Conservation (phyloP, 2,797 vertebrate genomes). For the Diplodus puntazzo region DNA sequence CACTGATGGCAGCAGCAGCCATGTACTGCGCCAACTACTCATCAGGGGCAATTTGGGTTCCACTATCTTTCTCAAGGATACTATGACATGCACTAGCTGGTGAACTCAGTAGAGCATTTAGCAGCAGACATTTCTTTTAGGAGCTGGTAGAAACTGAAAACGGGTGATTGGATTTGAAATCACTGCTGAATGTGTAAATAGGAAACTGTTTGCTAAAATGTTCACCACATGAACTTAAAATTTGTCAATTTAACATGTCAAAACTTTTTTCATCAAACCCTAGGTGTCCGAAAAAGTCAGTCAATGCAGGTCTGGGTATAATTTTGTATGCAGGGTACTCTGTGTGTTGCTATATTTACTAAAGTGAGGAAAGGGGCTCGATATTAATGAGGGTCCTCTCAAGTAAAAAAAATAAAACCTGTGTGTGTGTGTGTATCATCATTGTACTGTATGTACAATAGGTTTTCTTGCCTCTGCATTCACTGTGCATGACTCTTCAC, state of each 20-base stretch:
- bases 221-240: neutral
- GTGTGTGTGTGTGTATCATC: too few species aligned
- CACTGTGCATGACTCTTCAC: neutral
- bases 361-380: neutral
- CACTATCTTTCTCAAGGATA: too few species aligned
- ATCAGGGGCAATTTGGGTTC: too few species aligned
- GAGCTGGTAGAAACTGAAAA: neutral
- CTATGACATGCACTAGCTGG: neutral
- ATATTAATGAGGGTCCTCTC: neutral
- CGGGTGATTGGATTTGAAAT: neutral
- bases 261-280: neutral
- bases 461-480: neutral
- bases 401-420: neutral
- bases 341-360: neutral
- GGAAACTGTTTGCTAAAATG: neutral
- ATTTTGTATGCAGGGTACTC: neutral
- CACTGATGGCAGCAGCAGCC: too few species aligned
- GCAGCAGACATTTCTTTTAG: neutral
- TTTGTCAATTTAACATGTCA: neutral
- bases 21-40: too few species aligned
- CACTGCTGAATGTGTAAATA: neutral
- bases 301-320: neutral
- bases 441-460: neutral
- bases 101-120: neutral
- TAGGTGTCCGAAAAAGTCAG: neutral